Percentiles rank a stretch among this genome's conserved stretches.
phyloP scores from a whole-genome alignment of 1,140 invertebrate genomes.

The Oryzaephilus surinamensis region DNA sequence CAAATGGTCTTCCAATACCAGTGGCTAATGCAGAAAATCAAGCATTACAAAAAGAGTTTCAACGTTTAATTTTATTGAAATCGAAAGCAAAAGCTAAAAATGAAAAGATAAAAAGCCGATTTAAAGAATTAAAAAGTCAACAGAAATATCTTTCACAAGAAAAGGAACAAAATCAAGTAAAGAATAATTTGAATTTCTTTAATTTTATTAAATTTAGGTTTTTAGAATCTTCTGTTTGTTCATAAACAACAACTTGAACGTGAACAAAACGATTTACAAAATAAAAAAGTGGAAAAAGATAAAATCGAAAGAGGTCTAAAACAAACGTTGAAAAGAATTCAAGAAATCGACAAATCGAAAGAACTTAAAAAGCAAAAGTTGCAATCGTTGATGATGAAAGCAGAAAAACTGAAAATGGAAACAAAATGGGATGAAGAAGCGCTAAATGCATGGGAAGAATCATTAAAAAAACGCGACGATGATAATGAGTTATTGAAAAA shows the following conservation, averaged over 20 bases:
- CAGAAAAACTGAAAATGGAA: constrained; percentile 44
- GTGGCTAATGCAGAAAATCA: constrained; percentile 61
- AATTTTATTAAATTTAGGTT: constrained; percentile 5
- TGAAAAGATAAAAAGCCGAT: constrained; percentile 28
- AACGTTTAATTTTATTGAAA: constrained; percentile 24
- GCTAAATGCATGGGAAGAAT: constrained; percentile 50
- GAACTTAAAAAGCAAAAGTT: constrained; percentile 23
- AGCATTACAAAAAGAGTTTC: constrained; percentile 47
- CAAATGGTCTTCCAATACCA: constrained; percentile 58
- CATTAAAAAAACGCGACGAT: constrained; percentile 45
- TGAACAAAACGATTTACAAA: constrained; percentile 46
- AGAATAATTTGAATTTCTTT: not conserved
- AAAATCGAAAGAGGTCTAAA: constrained; percentile 41
- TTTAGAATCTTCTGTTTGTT: constrained; percentile 42
- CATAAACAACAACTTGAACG: constrained; percentile 50
- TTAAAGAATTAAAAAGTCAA: constrained; percentile 41
- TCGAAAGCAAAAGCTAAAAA: constrained; percentile 16
- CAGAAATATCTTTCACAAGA: constrained; percentile 42
- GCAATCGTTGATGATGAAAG: constrained; percentile 38
- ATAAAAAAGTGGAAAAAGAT: constrained; percentile 40
- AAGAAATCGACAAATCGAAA: constrained; percentile 38
- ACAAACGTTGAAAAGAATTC: constrained; percentile 40
- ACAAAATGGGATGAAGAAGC: constrained; percentile 50
- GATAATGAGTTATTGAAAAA: constrained; percentile 51
- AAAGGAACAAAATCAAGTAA: constrained; percentile 46